A percentile compares a stretch with the other conserved stretches of the same genome.
phyloP scores from a whole-genome alignment of 1,140 invertebrate genomes.

The Trichomalopsis sarcophagae region DNA sequence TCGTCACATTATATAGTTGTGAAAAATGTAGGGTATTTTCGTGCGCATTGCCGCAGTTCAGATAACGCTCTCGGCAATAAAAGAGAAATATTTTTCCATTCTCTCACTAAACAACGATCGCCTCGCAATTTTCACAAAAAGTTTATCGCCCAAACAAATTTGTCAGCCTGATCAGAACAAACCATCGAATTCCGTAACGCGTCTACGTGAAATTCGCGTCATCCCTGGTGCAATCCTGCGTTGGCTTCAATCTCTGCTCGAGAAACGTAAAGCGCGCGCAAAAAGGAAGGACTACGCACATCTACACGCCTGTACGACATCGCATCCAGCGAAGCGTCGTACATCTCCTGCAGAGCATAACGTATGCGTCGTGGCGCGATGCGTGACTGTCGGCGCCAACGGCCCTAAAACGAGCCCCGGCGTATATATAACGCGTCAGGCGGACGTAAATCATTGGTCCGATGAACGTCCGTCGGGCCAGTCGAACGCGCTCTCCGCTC shows the following conservation, averaged over 20 bases:
- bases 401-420: not conserved
- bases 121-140: not conserved
- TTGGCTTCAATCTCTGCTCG: not conserved
- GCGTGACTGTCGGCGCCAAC: not conserved
- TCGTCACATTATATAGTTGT: no score
- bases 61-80: not conserved
- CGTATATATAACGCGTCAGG: not conserved
- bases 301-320: not conserved
- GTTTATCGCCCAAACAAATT: no score
- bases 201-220: not conserved
- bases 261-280: not conserved
- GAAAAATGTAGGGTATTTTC: no score
- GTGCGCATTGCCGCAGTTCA: not conserved
- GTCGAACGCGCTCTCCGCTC: not conserved
- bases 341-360: not conserved
- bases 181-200: not conserved
- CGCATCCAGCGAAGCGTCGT: not conserved
- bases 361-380: not conserved
- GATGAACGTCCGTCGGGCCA: not conserved
- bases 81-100: not conserved
- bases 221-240: not conserved
- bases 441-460: not conserved
- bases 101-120: not conserved
- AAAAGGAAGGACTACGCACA: not conserved
- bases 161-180: no score